phyloP scores from a whole-genome alignment of 2,888 invertebrate genomes.

The Digitonthophagus gazella region DNA sequence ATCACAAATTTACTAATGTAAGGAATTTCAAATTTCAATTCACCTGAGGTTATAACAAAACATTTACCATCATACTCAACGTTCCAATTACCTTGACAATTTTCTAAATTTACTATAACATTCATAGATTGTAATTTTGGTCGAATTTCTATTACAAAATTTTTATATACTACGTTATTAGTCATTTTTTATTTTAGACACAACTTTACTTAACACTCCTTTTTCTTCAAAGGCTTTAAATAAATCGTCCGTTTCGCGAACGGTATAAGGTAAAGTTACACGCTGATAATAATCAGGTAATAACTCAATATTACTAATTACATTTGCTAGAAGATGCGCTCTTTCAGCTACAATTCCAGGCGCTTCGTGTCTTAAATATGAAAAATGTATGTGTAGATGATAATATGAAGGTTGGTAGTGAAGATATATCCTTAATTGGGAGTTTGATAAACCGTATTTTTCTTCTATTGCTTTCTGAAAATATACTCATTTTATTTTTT shows the following conservation, averaged over 20 bases:
- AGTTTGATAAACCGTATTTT: slow-evolving; percentile 69
- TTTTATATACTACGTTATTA: slow-evolving; percentile 18
- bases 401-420: slow-evolving; percentile 98
- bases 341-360: slow-evolving; percentile 82
- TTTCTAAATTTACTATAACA: slow-evolving; percentile 56
- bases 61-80: slow-evolving; percentile 36
- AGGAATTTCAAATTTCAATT: slow-evolving; percentile 31
- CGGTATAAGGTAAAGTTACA: slow-evolving; percentile 75
- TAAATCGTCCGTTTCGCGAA: slow-evolving; percentile 73
- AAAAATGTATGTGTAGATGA: slow-evolving; percentile 94
- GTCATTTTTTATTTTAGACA: slow-evolving; percentile 21
- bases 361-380: slow-evolving; percentile 73
- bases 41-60: slow-evolving; percentile 30
- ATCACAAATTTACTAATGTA: slow-evolving; percentile 37
- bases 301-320: slow-evolving; percentile 87
- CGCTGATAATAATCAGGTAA: slow-evolving; percentile 80
- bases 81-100: slow-evolving; percentile 31
- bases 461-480: slow-evolving; percentile 69
- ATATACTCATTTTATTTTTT: slow-evolving; percentile 17
- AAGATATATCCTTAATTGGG: slow-evolving; percentile 78
- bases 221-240: slow-evolving; percentile 57
- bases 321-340: slow-evolving; percentile 82
- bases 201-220: slow-evolving; percentile 38
- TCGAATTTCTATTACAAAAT: slow-evolving; percentile 52
- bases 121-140: slow-evolving; percentile 61